Evolutionary conservation across 2,113 vertebrate genomes (phyloP), one percentile per base, ranked within the genome.

Genomic region (Columba janthina): DNA sequence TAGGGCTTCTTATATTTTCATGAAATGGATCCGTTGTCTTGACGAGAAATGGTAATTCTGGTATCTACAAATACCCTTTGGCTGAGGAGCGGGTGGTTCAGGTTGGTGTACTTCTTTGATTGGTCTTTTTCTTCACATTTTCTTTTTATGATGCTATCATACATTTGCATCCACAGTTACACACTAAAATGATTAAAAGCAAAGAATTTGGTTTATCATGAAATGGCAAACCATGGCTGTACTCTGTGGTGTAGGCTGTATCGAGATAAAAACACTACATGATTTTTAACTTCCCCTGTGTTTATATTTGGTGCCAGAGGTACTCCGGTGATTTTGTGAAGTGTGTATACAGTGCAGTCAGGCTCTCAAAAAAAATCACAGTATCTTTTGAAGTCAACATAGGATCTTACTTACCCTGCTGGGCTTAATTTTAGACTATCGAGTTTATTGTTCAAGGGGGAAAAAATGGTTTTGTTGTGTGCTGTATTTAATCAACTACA

Each of bases 281-380:
- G 86, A 58, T 88, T 91, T 95, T 90, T 60, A 91, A 82, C 44
- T 72, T 93, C 90, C 56, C 34, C 28, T 79, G 24, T 94, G 91
- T 96, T 97, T 96, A 86, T 53, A n/a, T 93, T 92, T 60, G 36
- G 54, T 95, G 90, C 85, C 93, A 93, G 94, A 96, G 90, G 73
- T 95, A 96, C 82, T 92, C 28, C 24, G 94, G 90, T 6, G 15
- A 84, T 96, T 93, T 90, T 80, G 76, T 70, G 58, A 75, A 89
- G 53, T 75, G 85, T 88, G 48, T 94, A 79, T 73, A 87, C 66
- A 26, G 31, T 88, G 70, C 82, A 92, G 93, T 48, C 64, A 81
- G 75, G 38, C 74, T 95, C 94, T 53, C 3, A 42, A 80, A 82
- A 77, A 77, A 91, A 71, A 46, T 29, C 1, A 1, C 4, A 16